Conservation (phyloP, 2,113 vertebrate genomes). For the Parus major region DNA sequence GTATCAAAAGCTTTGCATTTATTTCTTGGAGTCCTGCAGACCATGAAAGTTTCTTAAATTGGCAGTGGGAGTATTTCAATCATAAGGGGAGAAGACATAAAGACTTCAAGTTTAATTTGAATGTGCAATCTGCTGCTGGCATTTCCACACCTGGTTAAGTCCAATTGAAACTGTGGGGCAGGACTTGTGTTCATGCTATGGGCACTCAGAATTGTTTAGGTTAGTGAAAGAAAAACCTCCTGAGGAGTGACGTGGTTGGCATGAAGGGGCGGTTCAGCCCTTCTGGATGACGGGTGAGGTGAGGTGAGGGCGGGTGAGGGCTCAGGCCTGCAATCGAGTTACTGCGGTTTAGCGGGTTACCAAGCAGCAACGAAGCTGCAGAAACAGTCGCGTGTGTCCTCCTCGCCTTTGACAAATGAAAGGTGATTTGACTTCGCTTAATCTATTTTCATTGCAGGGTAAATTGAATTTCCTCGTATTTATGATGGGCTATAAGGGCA, state of each 20-base stretch:
- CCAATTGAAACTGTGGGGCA: background rate
- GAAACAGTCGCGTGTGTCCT: background rate
- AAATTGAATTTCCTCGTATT: conserved; percentile 68
- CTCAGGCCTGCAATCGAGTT: conserved; percentile 53
- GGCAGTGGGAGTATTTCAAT: background rate
- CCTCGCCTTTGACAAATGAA: conserved; percentile 59
- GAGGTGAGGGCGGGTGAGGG: background rate
- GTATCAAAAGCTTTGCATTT: background rate
- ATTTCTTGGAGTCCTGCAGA: background rate
- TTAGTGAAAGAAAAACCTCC: background rate
- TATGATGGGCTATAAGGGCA: conserved; percentile 54
- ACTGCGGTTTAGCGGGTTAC: conserved; percentile 34
- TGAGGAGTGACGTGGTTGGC: background rate
- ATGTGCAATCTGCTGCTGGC: background rate
- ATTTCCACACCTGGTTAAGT: background rate
- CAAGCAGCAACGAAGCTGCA: conserved; percentile 34
- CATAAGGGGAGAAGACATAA: background rate
- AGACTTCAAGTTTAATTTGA: background rate
- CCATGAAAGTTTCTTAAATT: background rate
- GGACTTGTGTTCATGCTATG: background rate
- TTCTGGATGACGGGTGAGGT: background rate
- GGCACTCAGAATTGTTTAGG: background rate
- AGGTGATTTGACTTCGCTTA: conserved; percentile 65
- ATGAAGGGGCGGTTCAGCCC: background rate
- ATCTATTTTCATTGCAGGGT: conserved; percentile 64